phyloP scores from a whole-genome alignment of 2,797 vertebrate species.

The Tachyglossus aculeatus region DNA sequence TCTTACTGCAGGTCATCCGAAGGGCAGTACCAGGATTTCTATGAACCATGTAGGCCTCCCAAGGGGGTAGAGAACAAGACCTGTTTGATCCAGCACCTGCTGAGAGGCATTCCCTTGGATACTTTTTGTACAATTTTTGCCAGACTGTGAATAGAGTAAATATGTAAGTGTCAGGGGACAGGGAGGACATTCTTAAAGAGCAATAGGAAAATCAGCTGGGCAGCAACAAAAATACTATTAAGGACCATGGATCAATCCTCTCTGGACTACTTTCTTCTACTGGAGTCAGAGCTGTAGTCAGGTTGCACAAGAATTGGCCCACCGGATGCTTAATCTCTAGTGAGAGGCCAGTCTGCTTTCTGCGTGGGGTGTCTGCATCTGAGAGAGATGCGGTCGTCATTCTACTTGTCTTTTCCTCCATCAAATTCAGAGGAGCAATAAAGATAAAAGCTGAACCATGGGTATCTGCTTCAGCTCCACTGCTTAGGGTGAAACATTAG shows the following conservation, averaged over 20 bases:
- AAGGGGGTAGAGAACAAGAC: slow-evolving; percentile 87
- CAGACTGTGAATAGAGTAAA: slow-evolving; percentile 76
- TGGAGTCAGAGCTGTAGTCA: slow-evolving; percentile 32
- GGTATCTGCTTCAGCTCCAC: too few species aligned
- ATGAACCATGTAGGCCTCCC: slow-evolving; percentile 84
- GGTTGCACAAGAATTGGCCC: background rate
- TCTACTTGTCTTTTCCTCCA: too few species aligned
- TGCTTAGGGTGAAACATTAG: too few species aligned
- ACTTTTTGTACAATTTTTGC: slow-evolving; percentile 81
- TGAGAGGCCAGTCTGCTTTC: background rate
- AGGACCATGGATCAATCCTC: slow-evolving; percentile 59
- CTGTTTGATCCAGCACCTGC: slow-evolving; percentile 95
- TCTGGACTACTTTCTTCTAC: slow-evolving; percentile 5
- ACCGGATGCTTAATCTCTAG: background rate
- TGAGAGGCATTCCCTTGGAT: slow-evolving; percentile 91
- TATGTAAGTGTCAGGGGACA: slow-evolving; percentile 60
- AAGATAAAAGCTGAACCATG: too few species aligned
- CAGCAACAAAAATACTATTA: slow-evolving; percentile 66
- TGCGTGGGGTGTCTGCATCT: background rate
- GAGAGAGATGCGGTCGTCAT: too few species aligned
- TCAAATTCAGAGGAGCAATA: too few species aligned
- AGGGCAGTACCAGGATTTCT: slow-evolving; percentile 89
- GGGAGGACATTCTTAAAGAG: slow-evolving; percentile 30
- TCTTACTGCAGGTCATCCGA: slow-evolving; percentile 89
- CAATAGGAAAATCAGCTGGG: slow-evolving; percentile 71